A percentile compares a stretch with the other conserved stretches of the same genome.
Evolutionary conservation across 2,888 invertebrate genomes (phyloP).

Genomic region (Thumatha senex): DNA sequence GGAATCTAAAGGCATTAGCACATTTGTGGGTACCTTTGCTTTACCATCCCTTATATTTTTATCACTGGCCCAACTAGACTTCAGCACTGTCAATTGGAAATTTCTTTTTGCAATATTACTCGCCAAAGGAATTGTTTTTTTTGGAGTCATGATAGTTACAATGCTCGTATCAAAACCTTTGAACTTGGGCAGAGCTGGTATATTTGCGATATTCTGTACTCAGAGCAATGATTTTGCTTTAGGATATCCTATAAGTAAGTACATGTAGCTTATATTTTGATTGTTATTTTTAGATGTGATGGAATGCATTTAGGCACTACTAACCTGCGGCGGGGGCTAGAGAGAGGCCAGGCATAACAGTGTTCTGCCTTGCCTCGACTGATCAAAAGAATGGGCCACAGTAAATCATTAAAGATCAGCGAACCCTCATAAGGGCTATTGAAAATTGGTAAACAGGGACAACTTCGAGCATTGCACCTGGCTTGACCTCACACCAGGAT

Average conservation of each 20-base stretch:
- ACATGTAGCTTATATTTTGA: constrained; percentile 1
- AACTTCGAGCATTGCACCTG: no score
- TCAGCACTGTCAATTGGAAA: constrained; percentile 94
- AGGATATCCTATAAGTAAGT: constrained; percentile 96
- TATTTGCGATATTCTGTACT: constrained; percentile 97
- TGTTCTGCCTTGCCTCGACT: no score
- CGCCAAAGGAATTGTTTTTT: constrained; percentile 93
- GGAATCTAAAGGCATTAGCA: constrained; percentile 95
- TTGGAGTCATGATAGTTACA: constrained; percentile 89
- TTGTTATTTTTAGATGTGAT: neutral
- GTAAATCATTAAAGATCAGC: no score
- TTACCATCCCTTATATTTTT: constrained; percentile 96
- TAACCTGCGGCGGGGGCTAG: no score
- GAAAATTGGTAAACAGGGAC: no score
- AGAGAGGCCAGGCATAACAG: no score
- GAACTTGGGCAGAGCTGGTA: constrained; percentile 92
- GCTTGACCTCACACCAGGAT: no score
- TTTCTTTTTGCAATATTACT: constrained; percentile 94
- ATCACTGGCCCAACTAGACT: constrained; percentile 92
- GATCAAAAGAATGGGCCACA: no score
- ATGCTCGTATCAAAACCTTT: constrained; percentile 91
- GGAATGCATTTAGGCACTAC: neutral
- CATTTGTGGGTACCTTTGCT: constrained; percentile 97
- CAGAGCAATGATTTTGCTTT: constrained; percentile 99
- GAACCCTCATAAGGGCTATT: no score